These are phyloP conservation scores for Melanotaenia parkinsoni DNA, from an alignment of 2,797 vertebrate species.

Conservation along the genomic window DNA sequence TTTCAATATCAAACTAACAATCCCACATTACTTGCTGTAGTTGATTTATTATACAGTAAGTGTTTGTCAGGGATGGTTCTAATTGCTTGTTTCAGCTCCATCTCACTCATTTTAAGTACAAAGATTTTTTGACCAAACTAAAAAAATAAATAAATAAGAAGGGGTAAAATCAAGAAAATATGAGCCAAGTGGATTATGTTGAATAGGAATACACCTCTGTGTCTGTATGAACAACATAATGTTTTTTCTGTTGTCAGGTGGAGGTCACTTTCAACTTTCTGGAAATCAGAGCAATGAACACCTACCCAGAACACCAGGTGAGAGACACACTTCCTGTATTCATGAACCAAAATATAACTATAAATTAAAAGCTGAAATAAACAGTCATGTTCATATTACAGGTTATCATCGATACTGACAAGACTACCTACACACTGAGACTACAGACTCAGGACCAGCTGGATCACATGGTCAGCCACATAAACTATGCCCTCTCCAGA, in stretches of 20 bases:
- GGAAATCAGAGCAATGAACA: constrained; percentile 91
- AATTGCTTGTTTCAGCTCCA: no score
- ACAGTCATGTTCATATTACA: constrained; percentile 43
- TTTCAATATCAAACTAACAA: neutral
- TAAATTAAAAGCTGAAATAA: neutral
- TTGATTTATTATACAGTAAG: neutral
- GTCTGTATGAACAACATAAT: neutral
- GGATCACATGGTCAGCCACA: constrained; percentile 87
- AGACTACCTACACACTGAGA: constrained; percentile 85
- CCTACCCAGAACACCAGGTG: constrained; percentile 89
- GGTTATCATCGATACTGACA: constrained; percentile 92
- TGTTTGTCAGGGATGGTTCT: neutral
- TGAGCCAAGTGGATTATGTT: neutral
- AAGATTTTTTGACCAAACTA: neutral
- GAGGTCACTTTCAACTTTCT: constrained; percentile 92
- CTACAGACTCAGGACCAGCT: constrained; percentile 87
- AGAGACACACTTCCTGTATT: neutral
- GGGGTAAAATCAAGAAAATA: neutral
- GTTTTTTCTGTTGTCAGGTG: constrained; percentile 71
- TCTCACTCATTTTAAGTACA: neutral
- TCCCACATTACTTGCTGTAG: neutral
- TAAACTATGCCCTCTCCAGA: constrained; percentile 89
- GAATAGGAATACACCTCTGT: neutral
- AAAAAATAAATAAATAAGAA: neutral
- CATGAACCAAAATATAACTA: neutral